Base-by-base conservation (phyloP, 2,113 vertebrate genomes). In the Murina feae region DNA sequence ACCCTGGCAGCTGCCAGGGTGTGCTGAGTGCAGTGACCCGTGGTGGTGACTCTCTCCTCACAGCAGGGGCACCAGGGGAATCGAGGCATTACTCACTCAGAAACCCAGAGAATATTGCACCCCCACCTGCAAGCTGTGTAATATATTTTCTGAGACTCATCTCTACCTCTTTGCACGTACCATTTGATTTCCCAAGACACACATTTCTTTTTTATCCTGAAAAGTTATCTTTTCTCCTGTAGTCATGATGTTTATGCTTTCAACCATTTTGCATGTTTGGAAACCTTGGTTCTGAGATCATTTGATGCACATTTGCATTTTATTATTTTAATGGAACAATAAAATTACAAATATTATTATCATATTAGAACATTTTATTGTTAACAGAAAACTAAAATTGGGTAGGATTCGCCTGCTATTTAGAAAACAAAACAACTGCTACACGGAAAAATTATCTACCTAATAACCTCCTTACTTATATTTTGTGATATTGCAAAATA, bases 261-360 rank as follows among this genome's bases (percentile, higher is more conserved):
- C 60, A 28, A 75, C 7, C 14, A 16, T 65, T 90, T 91, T 25
- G 37, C 10, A 55, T 44, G 55, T 83, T 42, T 28, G 3, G 84
- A 76, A 79, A 69, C 9, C 13, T 83, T 87, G 17, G 2, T 65
- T 94, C 35, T 94, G 7, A n/a, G 4, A 39, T 80, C 63, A 79
- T 79, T 86, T 83, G 71, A 65, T 9, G 90, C 28, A 11, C 37
- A 80, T 90, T 95, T 95, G 42, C 66, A 69, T 49, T 76, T 83
- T 60, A 11, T 60, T 76, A 68, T 88, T 90, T 55, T 75, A 44
- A 39, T 71, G 20, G 35, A 51, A 18, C 21, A 11, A 1, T 49
- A 35, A 37, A 2, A 44, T 53, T 39, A 13, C 9, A 58, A 44
- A 91, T 6, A 28, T 85, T 69, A 35, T 35, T 96, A 35, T 35